Evolutionary conservation across 2,113 vertebrate species (phyloP).

Genomic region (Butorides virescens): DNA sequence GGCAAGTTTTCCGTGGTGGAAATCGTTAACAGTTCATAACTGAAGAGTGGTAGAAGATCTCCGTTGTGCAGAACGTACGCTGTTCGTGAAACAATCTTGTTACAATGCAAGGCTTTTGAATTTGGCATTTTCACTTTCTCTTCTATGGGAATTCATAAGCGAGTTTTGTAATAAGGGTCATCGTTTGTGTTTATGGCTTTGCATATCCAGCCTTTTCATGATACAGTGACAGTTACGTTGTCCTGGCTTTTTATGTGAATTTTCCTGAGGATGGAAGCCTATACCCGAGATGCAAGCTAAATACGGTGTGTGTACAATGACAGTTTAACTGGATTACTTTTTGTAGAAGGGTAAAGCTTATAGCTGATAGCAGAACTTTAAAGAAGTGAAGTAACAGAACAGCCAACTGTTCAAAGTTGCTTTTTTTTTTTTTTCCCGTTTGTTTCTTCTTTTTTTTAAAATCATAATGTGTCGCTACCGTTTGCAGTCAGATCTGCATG

Average conservation of each 20-base stretch:
- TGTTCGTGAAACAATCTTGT: background rate
- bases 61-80: accelerated
- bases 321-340: background rate
- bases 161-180: background rate
- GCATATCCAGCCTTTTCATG: background rate
- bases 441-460: background rate
- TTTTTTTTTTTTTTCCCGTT: background rate
- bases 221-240: background rate
- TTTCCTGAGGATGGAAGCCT: background rate
- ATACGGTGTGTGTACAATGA: accelerated
- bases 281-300: background rate
- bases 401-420: background rate
- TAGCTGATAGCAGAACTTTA: background rate
- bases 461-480: accelerated
- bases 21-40: background rate
- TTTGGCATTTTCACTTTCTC: background rate
- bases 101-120: background rate
- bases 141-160: accelerated
- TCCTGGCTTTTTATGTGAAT: background rate
- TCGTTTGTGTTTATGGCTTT: background rate
- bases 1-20: background rate
- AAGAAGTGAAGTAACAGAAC: background rate
- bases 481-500: background rate
- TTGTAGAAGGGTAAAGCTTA: background rate
- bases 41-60: background rate